Conservation (phyloP, 2,888 invertebrate genomes). For the Eucriotettix oculatus region DNA sequence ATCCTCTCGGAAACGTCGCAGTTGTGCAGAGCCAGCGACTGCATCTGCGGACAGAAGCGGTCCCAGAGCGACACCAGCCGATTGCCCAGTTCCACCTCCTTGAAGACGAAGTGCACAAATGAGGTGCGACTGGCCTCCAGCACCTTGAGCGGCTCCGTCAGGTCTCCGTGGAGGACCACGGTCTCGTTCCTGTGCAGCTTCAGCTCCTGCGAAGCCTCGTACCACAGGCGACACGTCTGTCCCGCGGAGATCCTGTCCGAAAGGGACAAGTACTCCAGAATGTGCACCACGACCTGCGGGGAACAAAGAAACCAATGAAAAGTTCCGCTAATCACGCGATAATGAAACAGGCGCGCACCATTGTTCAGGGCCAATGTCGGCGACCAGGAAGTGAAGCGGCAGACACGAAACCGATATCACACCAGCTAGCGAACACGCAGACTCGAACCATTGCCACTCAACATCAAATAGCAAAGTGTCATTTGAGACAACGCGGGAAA, state of each 20-base stretch:
- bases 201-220: conserved; percentile 44
- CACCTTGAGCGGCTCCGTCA: conserved; percentile 8
- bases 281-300: conserved; percentile 42
- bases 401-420: too few relatives aligned
- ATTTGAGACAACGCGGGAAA: too few relatives aligned
- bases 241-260: conserved; percentile 48
- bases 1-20: conserved; percentile 48
- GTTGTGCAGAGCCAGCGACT: conserved; percentile 35
- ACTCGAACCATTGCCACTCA: too few relatives aligned
- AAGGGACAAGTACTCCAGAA: conserved; percentile 43
- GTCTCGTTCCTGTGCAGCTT: conserved; percentile 37
- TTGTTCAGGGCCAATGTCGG: too few relatives aligned
- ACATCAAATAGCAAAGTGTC: too few relatives aligned
- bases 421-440: too few relatives aligned
- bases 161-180: conserved; percentile 22
- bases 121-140: conserved; percentile 6
- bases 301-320: conserved; percentile 1
- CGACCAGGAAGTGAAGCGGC: too few relatives aligned
- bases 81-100: conserved; percentile 35
- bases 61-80: conserved; percentile 37
- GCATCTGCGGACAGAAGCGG: conserved; percentile 37
- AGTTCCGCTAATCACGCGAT: too few relatives aligned
- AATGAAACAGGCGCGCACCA: too few relatives aligned
- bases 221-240: conserved; percentile 47
- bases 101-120: conserved; percentile 34